Evolutionary conservation across 2,797 vertebrate species (phyloP), one percentile per base, ranked within the genome.

Genomic region (Thaleichthys pacificus): DNA sequence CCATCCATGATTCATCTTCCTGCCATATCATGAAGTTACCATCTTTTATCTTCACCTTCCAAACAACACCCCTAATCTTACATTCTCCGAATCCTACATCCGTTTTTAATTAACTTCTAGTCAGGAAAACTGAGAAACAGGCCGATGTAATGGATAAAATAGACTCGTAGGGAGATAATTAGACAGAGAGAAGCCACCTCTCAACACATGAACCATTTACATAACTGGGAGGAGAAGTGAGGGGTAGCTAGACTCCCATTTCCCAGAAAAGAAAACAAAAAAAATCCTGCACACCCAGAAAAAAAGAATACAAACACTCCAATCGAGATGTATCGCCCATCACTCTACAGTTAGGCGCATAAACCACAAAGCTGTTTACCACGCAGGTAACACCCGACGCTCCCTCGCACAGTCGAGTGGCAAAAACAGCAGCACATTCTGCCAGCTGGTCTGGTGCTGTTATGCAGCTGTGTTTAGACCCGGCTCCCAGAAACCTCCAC

Each of bases 21-120:
- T 92, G 92, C 87, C 91, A 93, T 91, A 92, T 92, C 89, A 89
- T 87, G 82, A 89, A 91, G 89, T 89, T 89, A 90, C 88, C 85
- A 93, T 92, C 90, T 93, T 92, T 93, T 92, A 93, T 93, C 92
- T 93, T 93, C 91, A 91, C 90, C 91, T 92, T 90, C 88, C 89
- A 93, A 93, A 93, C 91, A 93, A 93, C 92, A 93, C 88, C 87
- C 85, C 77, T 82, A 90, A 89, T 91, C 89, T 89, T 84, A 92
- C 89, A 91, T 89, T 91, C 89, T 86, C 82, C 83, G 86, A 92
- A 91, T 91, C 87, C 88, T 88, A 93, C 92, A 93, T 93, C 88
- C 89, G 90, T 87, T 92, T 93, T 92, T 93, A 92, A 93, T 93
- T 93, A 93, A 92, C 89, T 84, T 87, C 81, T 86, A 89, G 89